Evolutionary conservation across 2,113 vertebrate genomes (phyloP), one percentile per base, ranked within the genome.

Genomic region (Poeciliopsis retropinna): DNA sequence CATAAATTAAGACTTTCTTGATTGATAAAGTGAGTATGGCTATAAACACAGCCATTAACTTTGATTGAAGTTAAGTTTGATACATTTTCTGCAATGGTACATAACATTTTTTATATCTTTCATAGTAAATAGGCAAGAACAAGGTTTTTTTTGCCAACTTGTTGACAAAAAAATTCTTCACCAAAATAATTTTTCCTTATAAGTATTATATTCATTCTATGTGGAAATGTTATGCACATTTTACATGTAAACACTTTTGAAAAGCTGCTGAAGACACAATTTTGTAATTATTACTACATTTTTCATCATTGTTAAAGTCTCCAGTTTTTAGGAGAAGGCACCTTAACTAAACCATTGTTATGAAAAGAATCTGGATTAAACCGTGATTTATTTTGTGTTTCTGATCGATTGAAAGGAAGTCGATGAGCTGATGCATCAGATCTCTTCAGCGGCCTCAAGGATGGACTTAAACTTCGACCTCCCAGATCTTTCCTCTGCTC

Each of bases 401-500:
- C 31, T 34, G 82, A 71, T 79, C 79, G 22, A 14, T 27, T 76
- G 8, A 66, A 66, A 95, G 94, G 94, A 92, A 92, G 96, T 94
- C 0, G 15, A 96, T 80, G 94, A 95, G 88, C 84, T 95, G 84
- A 92, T 95, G 93, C 89, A 95, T 66, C 91, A 93, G 86, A 94
- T 95, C 83, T 95, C 92, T 70, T 82, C 79, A 41, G 73, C 85
- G 19, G 76, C 86, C 63, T 71, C 91, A 66, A 93, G 87, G 47
- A 87, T 92, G 0, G 73, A 93, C 51, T n/a, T 94, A 81, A 92
- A 75, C 32, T 95, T 92, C 84, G 92, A 92, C 78, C 91, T 94
- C 60, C 94, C 71, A 1, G 94, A 97, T 89, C 94, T 97, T 70
- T 93, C 94, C 72, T 86, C 95, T 73, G 95, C 96, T 87, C 91